Percentiles rank a stretch among this genome's conserved stretches.
Evolutionary conservation across 2,888 invertebrate genomes (phyloP).

Genomic region (Alviniconcha strummeri): DNA sequence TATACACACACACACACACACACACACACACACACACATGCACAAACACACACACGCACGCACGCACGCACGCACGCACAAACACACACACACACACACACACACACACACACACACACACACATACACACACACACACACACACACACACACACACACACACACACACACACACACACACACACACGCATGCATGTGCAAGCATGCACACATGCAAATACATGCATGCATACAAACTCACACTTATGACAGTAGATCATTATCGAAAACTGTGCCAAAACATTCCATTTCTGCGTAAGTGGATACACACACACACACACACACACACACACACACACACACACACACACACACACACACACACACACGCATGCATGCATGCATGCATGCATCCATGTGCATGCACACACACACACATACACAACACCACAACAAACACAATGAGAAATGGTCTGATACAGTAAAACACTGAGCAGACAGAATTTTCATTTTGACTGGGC

Average conservation of each 20-base stretch:
- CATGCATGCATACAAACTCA: neutral
- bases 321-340: conserved; percentile 4
- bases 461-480: too few species aligned
- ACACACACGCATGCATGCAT: neutral
- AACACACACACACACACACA: neutral
- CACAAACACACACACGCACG: neutral
- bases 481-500: too few species aligned
- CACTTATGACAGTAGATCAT: neutral
- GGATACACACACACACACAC: neutral
- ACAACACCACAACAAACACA: neutral
- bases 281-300: too few species aligned
- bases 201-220: neutral
- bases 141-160: too few species aligned
- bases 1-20: neutral
- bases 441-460: too few species aligned
- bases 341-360: conserved; percentile 1
- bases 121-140: neutral
- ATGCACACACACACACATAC: conserved; percentile 1
- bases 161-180: neutral
- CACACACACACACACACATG: neutral
- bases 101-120: neutral
- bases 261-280: too few species aligned
- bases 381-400: too few species aligned
- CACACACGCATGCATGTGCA: neutral
- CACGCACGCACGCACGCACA: neutral